Evolutionary conservation across 2,113 vertebrate genomes (phyloP), one percentile per base, ranked within the genome.

Genomic region (Coracopsis vasa): DNA sequence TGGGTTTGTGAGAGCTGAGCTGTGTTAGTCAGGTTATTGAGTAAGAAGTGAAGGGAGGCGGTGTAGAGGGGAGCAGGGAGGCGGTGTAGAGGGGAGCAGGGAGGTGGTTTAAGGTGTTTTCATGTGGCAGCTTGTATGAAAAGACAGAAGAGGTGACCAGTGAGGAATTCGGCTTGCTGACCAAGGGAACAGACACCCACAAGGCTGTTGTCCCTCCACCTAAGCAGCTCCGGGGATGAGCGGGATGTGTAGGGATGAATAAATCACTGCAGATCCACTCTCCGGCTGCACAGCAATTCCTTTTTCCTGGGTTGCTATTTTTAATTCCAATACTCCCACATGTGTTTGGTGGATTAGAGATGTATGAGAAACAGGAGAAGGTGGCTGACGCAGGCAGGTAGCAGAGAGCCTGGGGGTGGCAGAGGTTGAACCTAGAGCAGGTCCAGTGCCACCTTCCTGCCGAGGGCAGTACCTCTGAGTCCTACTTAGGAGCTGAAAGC

Each of bases 271-370:
- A 88, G 71, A 86, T 88, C 90, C 93, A 80, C 41, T 89, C 86
- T 78, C 75, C 1, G 37, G 82, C 80, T 84, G 72, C 94, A 77
- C 44, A 85, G 33, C 48, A 78, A 37, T 77, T 91, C 82, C 88
- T 78, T 73, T 86, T 72, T 51, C 33, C 85, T 65, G 61, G 44
- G 39, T 66, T 94, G 58, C 94, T 96, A 95, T 95, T 96, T 95
- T 96, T 93, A 93, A 92, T 96, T 54, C 83, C 74, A 44, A 71
- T 94, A 96, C 93, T 94, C 94, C 95, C 82, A 94, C 94, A 5
- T 37, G 54, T 71, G 80, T 95, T 93, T 67, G 92, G 90, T 90
- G 80, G 86, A 83, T 93, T 86, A 88, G 39, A 96, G 67, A 80
- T 35, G 56, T 80, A 70, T 42, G 64, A 95, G 93, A 77, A 95